Evolutionary conservation across 1,140 invertebrate species (phyloP).

Genomic region (Drosophila fuyamai): DNA sequence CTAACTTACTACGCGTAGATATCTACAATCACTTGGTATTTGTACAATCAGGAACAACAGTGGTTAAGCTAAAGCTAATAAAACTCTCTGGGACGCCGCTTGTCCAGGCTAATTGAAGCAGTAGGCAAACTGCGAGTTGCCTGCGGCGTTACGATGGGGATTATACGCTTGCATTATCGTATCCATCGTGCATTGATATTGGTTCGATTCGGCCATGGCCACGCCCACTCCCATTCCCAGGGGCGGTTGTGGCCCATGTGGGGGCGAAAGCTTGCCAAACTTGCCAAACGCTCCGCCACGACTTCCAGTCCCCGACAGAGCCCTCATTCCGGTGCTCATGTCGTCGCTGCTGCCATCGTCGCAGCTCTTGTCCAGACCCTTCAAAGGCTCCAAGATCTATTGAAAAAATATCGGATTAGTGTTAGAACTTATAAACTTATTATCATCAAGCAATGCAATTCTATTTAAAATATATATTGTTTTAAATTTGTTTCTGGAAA

Average conservation of each 20-base stretch:
- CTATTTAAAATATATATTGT: too few relatives aligned
- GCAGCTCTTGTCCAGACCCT: conserved; percentile 68
- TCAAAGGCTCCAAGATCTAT: conserved; percentile 70
- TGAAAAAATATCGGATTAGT: not conserved
- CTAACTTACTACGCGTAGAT: conserved; percentile 54
- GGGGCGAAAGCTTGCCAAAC: conserved; percentile 54
- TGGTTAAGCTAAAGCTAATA: conserved; percentile 35
- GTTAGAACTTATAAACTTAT: too few relatives aligned
- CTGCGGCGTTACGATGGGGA: conserved; percentile 73
- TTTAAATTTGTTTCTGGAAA: too few relatives aligned
- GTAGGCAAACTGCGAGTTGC: conserved; percentile 73
- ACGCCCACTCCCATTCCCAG: conserved; percentile 35
- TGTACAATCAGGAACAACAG: conserved; percentile 79
- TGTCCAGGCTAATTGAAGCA: conserved; percentile 62
- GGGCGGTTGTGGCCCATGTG: conserved; percentile 27
- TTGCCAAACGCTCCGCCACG: conserved; percentile 59
- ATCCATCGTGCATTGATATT: conserved; percentile 83
- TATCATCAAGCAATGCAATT: too few relatives aligned
- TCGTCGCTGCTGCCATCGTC: conserved; percentile 63
- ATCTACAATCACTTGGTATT: conserved; percentile 74
- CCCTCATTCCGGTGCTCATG: conserved; percentile 43
- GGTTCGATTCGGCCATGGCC: conserved; percentile 55
- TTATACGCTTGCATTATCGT: conserved; percentile 84
- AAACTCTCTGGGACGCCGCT: conserved; percentile 23
- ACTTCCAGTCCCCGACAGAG: conserved; percentile 39